Base-by-base conservation (phyloP, 2,797 vertebrate genomes). In the Micromesistius poutassou region DNA sequence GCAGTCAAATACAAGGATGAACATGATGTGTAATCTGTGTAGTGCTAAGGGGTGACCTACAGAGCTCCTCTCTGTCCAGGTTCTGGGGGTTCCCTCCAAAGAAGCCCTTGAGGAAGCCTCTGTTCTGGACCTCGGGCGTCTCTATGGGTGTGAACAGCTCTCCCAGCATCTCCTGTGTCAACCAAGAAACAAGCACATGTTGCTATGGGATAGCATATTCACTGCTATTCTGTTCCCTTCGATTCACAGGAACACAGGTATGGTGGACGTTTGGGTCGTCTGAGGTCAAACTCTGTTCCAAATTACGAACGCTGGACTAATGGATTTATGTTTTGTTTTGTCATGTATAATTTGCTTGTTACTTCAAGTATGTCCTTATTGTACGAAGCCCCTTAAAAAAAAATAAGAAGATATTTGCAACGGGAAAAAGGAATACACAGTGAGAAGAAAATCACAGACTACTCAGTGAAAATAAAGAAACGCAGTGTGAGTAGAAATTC, bases 41-140 rank as follows among this genome's bases (percentile, higher is more conserved):
- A n/a, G 71, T n/a, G 19, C 16, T n/a, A 72, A 3, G 36, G 55
- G 71, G 16, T 81, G 74, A 97, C 98, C 90, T 89, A 99, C 98
- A 99, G 55, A 99, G 95, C 84, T 99, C 98, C 90, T 99, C 97
- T 91, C 98, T 94, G 92, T 99, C 97, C 46, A 99, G 96, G n/a
- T 93, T 96, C 79, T 98, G 95, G 73, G 96, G 93, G 0, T 96
- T 99, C 87, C 97, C 97, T 82, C 98, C 96, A 83, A 99, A 99
- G 83, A 99, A 94, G 74, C 97, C 98, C 87, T 99, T 99, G 40
- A 99, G 94, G 89, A 99, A 99, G 68, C 98, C 98, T 94, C 96
- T 94, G 90, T 96, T 99, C 87, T 98, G 98, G 72, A 96, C 96
- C 89, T 99, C 98, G 25, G 98, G 98, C 25, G 96, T 98, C 92